Base-by-base conservation (phyloP, 2,888 invertebrate species). In the Parascotia fuliginaria region DNA sequence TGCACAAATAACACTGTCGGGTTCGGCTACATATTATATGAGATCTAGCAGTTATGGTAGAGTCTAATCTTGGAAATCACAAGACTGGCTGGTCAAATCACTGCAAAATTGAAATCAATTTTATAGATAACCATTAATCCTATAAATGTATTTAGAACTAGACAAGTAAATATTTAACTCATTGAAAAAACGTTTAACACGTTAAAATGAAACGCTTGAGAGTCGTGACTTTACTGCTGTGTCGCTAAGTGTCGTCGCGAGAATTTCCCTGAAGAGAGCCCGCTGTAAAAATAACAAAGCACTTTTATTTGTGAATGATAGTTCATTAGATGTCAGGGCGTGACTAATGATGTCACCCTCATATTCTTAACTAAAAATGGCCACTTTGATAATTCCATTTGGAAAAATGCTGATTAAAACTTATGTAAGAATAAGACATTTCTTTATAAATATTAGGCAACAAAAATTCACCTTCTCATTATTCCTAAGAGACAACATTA, bases 341-440 rank as follows among this genome's bases (percentile, higher is more conserved):
- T 52, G 64, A 60, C 68, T 64, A 67, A 64, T 65, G 65, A 60
- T 54, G 57, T 64, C 55, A 67, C 48, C 44, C 43, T 31, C 40
- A 53, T 60, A 55, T 31, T 55, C 53, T 53, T 38, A 19, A 39
- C 34, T 40, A 40, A 34, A 48, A 62, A 62, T 55, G 42, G 34
- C 49, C 27, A 60, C 33, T 56, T 53, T 36, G 39, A 43, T 46
- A 28, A 28, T 11, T 16, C 27, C 34, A 34, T 34, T 65, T 56
- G 13, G 29, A 54, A 53, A 67, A 60, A 47, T 47, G 55, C 64
- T 56, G 29, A 52, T 64, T 50, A 48, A 64, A 58, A 55, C 61
- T 49, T 31, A 52, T 19, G 39, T 40, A 52, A 50, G 42, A 49
- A 14, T 22, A 40, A n/a, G 22, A 16, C 22, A 36, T 9, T 51